A percentile compares a stretch with the other conserved stretches of the same genome.
phyloP scores from a whole-genome alignment of 2,888 invertebrate species.

The Cryptophagus acutangulus region DNA sequence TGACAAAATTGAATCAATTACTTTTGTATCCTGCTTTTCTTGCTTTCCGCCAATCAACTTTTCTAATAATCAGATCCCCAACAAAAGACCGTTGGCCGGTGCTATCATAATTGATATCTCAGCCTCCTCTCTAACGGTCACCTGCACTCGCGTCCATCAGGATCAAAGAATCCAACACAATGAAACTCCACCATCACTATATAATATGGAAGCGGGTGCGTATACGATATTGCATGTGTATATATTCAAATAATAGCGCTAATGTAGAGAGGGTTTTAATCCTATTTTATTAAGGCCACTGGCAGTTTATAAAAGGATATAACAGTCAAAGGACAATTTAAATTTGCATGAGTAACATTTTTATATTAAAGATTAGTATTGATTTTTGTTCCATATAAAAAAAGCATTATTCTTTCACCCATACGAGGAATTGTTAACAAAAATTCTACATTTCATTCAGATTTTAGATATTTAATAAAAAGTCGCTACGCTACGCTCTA shows the following conservation, averaged over 20 bases:
- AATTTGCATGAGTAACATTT: slow-evolving; percentile 23
- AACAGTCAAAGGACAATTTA: slow-evolving; percentile 25
- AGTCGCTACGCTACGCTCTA: no score
- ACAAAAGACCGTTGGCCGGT: slow-evolving; percentile 24
- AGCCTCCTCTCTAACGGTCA: slow-evolving; percentile 26
- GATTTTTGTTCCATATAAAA: no score
- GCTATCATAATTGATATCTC: slow-evolving; percentile 36
- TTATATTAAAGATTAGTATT: no score
- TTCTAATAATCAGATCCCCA: slow-evolving; percentile 28
- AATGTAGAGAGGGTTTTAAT: slow-evolving; percentile 27
- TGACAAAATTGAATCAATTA: slow-evolving; percentile 30
- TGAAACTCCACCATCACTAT: neutral
- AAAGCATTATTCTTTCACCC: no score
- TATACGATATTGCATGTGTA: no score
- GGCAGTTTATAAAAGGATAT: slow-evolving; percentile 26
- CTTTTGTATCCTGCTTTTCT: slow-evolving; percentile 19
- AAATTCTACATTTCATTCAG: no score
- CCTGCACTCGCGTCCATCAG: slow-evolving; percentile 26
- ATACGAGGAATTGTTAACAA: no score
- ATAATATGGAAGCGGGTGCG: neutral
- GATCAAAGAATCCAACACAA: slow-evolving; percentile 14
- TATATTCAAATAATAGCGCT: no score
- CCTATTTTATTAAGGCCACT: slow-evolving; percentile 27
- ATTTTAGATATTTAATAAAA: no score
- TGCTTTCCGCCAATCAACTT: slow-evolving; percentile 31